Evolutionary conservation across 2,797 vertebrate genomes (phyloP), one percentile per base, ranked within the genome.

Genomic region (Cephalopachus bancanus): DNA sequence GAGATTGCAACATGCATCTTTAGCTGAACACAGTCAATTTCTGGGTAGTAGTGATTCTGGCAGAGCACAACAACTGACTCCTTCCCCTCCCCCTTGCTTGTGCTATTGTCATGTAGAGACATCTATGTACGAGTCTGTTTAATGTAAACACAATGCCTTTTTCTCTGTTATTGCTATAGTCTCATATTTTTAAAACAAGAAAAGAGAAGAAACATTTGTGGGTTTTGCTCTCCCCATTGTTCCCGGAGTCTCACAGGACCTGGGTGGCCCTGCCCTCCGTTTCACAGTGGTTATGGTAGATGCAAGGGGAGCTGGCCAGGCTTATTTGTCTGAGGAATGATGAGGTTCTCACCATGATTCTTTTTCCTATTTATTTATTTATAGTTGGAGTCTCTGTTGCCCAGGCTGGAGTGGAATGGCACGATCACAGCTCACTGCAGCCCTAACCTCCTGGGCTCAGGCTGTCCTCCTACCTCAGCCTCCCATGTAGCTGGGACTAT

Each of bases 131-230:
- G 44, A 44, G 44, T 44, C 44, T 78, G 75, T 71, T 64, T 20
- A 65, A 37, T 86, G 7, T 93, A 59, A 78, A 74, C 28, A 55
- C 78, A 57, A 51, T 80, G 24, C 8, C 86, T 24, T 51, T 9
- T 60, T 92, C 33, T 37, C 80, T 90, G 0, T 37, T 84, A 26
- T 49, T 91, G 55, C 49, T 86, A 22, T 51, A 67, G 15, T 88
- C 55, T 49, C 72, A n/a, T 9, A 11, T 44, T 60, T 93, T 83
- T 85, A 19, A 92, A 92, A 92, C 62, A 28, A 64, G 57, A 86
- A 74, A 37, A 62, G 44, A 67, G 8, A 30, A 37, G 49, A 59
- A n/a, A 33, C 15, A 33, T 69, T 81, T 78, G 51, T 81, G 62
- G 67, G 11, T 71, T 89, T 74, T 59, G n/a, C n/a, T 53, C 20